These are phyloP conservation scores for Thalpophila matura DNA, from an alignment of 2,888 invertebrate genomes.

Conservation along the genomic window DNA sequence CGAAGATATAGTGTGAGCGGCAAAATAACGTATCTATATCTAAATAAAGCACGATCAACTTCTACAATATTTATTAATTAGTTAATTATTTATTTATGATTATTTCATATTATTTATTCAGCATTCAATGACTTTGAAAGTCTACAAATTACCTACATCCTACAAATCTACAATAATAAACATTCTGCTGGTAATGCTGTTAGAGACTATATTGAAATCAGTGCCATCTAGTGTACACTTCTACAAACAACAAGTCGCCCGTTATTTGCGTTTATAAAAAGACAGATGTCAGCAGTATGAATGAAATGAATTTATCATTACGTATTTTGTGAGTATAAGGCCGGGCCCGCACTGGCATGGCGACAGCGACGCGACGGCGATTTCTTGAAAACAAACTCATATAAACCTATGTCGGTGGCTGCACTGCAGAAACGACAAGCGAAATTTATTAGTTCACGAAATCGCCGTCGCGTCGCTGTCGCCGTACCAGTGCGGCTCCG, in stretches of 20 bases:
- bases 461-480: too few species aligned
- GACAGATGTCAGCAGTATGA: conserved; percentile 31
- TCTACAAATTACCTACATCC: too few species aligned
- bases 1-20: conserved; percentile 69
- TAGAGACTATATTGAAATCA: background rate
- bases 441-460: too few species aligned
- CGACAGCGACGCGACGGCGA: too few species aligned
- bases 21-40: background rate
- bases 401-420: too few species aligned
- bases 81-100: too few species aligned
- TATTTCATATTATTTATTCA: too few species aligned
- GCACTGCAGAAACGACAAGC: too few species aligned
- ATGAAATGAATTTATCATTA: background rate
- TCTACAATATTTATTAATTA: rapidly evolving
- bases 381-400: too few species aligned
- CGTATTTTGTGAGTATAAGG: background rate
- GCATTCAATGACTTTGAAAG: too few species aligned
- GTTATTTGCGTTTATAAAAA: background rate
- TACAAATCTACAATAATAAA: background rate
- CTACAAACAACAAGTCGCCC: background rate
- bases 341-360: too few species aligned
- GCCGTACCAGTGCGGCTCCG: too few species aligned
- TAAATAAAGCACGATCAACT: rapidly evolving
- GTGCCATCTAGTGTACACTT: conserved; percentile 26
- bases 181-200: rapidly evolving